phyloP scores from a whole-genome alignment of 2,888 invertebrate genomes.

The Nymphalis c-album region DNA sequence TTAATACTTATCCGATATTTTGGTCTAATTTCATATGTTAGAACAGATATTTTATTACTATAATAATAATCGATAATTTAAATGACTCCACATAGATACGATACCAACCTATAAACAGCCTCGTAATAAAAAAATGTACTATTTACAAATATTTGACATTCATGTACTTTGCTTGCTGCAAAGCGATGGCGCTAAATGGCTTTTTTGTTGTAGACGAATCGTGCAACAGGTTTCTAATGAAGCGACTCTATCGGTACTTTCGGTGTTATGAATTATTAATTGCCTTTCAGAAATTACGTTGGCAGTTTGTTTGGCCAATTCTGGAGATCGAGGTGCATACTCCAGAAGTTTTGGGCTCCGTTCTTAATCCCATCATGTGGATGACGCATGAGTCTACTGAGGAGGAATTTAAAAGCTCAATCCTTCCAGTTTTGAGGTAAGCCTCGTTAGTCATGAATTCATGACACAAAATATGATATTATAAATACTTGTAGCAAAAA shows the following conservation, averaged over 20 bases:
- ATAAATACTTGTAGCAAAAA: too few relatives aligned
- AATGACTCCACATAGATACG: too few relatives aligned
- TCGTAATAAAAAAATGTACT: too few relatives aligned
- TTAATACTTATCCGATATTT: too few relatives aligned
- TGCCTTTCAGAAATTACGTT: slow-evolving; percentile 93
- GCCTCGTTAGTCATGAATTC: slow-evolving; percentile 39
- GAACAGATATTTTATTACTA: too few relatives aligned
- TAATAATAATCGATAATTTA: too few relatives aligned
- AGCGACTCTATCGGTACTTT: not conserved
- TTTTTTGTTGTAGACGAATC: too few relatives aligned
- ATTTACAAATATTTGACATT: too few relatives aligned
- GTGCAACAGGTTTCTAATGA: not conserved
- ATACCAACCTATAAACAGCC: too few relatives aligned
- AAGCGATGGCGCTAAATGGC: not conserved
- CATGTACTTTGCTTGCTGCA: too few relatives aligned
- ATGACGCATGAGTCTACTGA: slow-evolving; percentile 89
- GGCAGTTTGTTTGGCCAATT: slow-evolving; percentile 96
- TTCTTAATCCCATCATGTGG: slow-evolving; percentile 90
- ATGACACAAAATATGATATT: too few relatives aligned
- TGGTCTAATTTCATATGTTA: too few relatives aligned
- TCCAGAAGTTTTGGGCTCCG: slow-evolving; percentile 92
- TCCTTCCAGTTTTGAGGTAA: slow-evolving; percentile 93
- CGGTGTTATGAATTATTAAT: slow-evolving; percentile 32
- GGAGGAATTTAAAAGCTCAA: slow-evolving; percentile 89
- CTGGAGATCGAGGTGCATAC: slow-evolving; percentile 92